Evolutionary conservation across 2,888 invertebrate species (phyloP), one percentile per base, ranked within the genome.

Genomic region (Drosophila merina): DNA sequence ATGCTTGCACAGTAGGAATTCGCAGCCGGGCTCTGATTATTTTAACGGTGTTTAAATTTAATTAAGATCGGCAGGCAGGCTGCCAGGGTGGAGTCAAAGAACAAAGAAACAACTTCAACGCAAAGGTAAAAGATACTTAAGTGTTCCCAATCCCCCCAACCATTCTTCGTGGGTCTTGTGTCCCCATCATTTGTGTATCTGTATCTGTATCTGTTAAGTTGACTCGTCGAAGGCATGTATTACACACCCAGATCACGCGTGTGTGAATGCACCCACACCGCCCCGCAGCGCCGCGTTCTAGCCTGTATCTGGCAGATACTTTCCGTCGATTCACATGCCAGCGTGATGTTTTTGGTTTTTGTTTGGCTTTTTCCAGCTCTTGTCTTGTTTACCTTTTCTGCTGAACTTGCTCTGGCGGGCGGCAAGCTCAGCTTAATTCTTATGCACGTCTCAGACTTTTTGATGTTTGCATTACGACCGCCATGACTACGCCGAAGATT

Each of bases 21-120:
- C 55, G 70, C 66, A 68, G 73, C 50, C 55, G 57, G 68, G 67
- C 72, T 62, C 59, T 62, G 70, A 70, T 70, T 79, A 60, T 81
- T 70, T 77, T 79, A 85, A 85, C 83, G 81, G 86, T 72, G 68
- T 58, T 57, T 79, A 76, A 79, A 82, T 82, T 85, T 82, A 82
- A 79, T 82, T 85, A 82, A 72, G 57, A 49, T n/a, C 36, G 59
- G 45, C 57, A 47, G 62, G 42, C 85, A 72, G 57, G 44, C n/a
- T 6, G 59, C 42, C 57, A 47, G 62, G 42, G 14, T 33, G 47
- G 69, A 60, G 33, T 50, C 54, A 70, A 49, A 45, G 70, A 85
- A 77, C 75, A 80, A 80, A 81, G 79, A 71, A 49, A 56, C 66
- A 68, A 62, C 74, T 60, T 60, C 69, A 60, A 60, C 70, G 55